A percentile compares a stretch with the other conserved stretches of the same genome.
Evolutionary conservation across 92 coral and sea anemone species (phyloP).

Genomic region (Diadumene lineata): DNA sequence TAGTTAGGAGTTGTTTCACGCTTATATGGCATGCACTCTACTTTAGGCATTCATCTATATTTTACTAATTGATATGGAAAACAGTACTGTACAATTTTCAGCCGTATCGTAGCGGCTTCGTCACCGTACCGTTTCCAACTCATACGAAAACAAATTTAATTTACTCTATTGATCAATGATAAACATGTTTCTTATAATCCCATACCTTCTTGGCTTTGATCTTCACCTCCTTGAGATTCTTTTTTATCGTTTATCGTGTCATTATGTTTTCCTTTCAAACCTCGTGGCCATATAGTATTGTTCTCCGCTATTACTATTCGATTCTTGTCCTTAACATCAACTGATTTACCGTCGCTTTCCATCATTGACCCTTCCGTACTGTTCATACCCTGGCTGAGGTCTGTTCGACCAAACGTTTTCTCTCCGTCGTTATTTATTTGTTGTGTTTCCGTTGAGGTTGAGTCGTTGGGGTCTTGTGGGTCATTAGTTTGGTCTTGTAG

Average conservation of each 20-base stretch:
- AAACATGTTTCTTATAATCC: too few relatives aligned
- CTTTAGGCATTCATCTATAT: too few relatives aligned
- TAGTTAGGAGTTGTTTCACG: too few relatives aligned
- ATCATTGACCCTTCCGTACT: neutral
- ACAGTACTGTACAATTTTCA: too few relatives aligned
- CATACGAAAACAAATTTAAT: too few relatives aligned
- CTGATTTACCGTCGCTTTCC: neutral
- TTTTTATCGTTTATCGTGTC: neutral
- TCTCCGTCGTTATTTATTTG: neutral
- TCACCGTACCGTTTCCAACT: too few relatives aligned
- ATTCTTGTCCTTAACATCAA: neutral
- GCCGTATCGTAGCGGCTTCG: too few relatives aligned
- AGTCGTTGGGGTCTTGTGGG: neutral
- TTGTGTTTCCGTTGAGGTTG: neutral
- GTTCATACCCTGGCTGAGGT: neutral
- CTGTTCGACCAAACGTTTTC: neutral
- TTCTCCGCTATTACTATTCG: neutral
- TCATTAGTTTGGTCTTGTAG: neutral
- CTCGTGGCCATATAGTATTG: neutral
- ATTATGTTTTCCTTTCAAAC: neutral
- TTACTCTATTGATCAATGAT: too few relatives aligned
- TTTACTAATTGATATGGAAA: too few relatives aligned
- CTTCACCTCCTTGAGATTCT: slow-evolving; percentile 4
- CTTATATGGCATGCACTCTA: too few relatives aligned
- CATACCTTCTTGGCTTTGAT: neutral